Percentiles rank a stretch among this genome's conserved stretches.
Evolutionary conservation across 2,888 invertebrate species (phyloP).

Genomic region (Mylabris sibirica): DNA sequence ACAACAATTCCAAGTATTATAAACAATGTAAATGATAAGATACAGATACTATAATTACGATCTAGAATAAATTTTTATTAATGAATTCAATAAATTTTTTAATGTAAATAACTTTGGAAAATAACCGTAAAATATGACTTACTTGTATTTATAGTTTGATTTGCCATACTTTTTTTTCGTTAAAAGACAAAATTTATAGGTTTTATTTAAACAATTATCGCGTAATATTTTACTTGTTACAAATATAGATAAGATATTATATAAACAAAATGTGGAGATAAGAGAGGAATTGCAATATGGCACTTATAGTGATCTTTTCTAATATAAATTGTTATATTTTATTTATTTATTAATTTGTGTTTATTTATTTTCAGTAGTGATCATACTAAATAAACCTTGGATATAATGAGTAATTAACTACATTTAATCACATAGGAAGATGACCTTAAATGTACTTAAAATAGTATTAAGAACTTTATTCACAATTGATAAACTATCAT

Average conservation of each 20-base stretch:
- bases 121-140: background rate
- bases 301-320: background rate
- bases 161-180: background rate
- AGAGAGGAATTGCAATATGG: background rate
- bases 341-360: no score
- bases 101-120: background rate
- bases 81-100: background rate
- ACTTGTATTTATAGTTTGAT: background rate
- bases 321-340: background rate
- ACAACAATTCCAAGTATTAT: conserved; percentile 5
- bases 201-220: background rate
- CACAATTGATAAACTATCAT: background rate
- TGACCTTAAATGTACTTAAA: background rate
- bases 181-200: background rate
- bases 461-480: conserved; percentile 1
- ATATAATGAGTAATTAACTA: background rate
- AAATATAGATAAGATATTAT: background rate
- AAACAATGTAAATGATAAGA: background rate
- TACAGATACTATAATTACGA: conserved; percentile 1
- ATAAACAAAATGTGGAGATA: background rate
- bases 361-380: background rate
- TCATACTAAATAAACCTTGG: background rate
- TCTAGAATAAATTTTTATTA: background rate
- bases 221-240: background rate
- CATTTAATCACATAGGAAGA: background rate